Conservation (phyloP, 2,888 invertebrate species). For the Iphiclides podalirius region DNA sequence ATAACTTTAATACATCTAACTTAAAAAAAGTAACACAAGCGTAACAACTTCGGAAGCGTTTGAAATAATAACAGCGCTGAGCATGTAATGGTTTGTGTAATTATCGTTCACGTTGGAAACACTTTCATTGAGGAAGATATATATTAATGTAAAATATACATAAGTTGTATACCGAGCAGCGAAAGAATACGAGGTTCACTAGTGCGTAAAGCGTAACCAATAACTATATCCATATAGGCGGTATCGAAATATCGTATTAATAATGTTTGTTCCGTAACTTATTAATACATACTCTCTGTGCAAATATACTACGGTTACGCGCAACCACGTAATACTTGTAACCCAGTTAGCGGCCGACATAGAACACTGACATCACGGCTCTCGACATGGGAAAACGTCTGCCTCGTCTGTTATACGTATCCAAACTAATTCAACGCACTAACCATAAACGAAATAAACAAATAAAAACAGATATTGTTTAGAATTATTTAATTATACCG, state of each 20-base stretch:
- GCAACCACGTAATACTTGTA: slow-evolving; percentile 24
- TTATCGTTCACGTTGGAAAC: neutral
- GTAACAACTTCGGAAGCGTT: neutral
- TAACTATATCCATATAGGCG: slow-evolving; percentile 28
- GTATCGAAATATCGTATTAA: slow-evolving; percentile 5
- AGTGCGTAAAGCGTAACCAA: slow-evolving; percentile 36
- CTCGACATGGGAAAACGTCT: slow-evolving; percentile 5
- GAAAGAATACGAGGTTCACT: slow-evolving; percentile 34
- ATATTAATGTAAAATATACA: slow-evolving; percentile 8
- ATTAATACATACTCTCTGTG: neutral
- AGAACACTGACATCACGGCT: slow-evolving; percentile 10
- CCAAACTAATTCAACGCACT: neutral
- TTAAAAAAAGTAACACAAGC: too few species aligned
- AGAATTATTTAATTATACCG: neutral
- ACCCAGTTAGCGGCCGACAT: slow-evolving; percentile 20
- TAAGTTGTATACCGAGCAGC: slow-evolving; percentile 24
- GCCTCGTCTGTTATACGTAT: neutral
- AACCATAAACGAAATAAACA: neutral
- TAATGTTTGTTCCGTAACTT: slow-evolving; percentile 5
- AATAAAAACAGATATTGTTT: neutral
- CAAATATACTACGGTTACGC: slow-evolving; percentile 21
- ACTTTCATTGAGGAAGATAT: slow-evolving; percentile 5
- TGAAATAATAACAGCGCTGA: slow-evolving; percentile 3
- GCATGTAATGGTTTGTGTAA: neutral
- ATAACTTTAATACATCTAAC: too few species aligned